Conservation (phyloP, 2,113 vertebrate species). For the Elanus axillaris region DNA sequence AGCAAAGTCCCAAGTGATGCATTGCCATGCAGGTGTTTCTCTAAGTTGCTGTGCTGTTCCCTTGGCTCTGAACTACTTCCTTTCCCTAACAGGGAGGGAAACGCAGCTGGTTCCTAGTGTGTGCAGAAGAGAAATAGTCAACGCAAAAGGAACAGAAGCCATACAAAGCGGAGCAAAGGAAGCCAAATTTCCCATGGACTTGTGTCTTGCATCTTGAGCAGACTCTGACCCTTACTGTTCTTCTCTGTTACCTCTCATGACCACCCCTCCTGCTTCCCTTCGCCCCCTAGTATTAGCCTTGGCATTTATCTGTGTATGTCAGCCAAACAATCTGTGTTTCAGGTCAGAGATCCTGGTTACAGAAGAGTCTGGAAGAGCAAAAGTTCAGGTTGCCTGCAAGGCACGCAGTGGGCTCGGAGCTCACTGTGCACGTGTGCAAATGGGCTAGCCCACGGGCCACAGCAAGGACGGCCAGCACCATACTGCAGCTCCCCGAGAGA, state of each 20-base stretch:
- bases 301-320: constrained; percentile 5
- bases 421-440: rapidly evolving
- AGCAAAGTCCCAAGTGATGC: neutral
- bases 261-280: neutral
- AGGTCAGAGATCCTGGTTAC: constrained; percentile 13
- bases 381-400: neutral
- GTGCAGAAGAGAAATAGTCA: neutral
- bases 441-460: neutral
- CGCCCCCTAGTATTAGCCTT: neutral
- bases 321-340: neutral
- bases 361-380: neutral
- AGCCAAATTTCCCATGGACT: constrained; percentile 46
- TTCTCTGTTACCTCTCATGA: neutral
- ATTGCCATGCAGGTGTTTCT: constrained; percentile 40
- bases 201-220: neutral
- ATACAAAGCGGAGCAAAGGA: constrained; percentile 30
- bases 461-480: neutral
- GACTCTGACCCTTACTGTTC: constrained; percentile 36
- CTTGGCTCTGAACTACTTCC: constrained; percentile 34
- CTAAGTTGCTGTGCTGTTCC: neutral
- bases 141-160: constrained; percentile 43
- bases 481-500: neutral
- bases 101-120: constrained; percentile 33
- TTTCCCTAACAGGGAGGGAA: constrained; percentile 40
- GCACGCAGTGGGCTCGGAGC: rapidly evolving